These are phyloP conservation scores for Pituophis catenifer DNA, from an alignment of 2,113 vertebrate genomes.

Conservation along the genomic window DNA sequence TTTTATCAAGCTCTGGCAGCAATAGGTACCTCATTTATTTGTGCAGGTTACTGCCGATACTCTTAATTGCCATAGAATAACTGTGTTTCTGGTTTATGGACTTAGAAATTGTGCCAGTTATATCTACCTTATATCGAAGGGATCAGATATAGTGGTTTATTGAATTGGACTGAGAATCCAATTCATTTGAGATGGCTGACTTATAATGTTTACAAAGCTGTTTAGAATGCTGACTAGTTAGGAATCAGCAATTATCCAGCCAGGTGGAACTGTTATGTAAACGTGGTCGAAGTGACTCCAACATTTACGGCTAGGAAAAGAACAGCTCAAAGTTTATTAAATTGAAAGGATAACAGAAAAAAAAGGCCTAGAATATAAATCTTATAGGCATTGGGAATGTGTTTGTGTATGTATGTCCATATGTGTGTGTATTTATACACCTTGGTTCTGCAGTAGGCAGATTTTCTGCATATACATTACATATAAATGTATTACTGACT, in stretches of 20 bases:
- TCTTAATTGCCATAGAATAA: neutral
- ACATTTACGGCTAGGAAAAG: neutral
- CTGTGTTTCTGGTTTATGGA: neutral
- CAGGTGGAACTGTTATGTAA: neutral
- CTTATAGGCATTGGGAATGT: neutral
- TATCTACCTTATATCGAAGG: neutral
- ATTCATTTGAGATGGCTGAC: neutral
- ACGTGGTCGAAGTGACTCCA: neutral
- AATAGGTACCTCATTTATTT: slow-evolving; percentile 2
- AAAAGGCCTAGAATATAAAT: neutral
- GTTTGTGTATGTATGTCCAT: neutral
- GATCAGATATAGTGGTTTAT: neutral
- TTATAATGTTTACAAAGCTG: neutral
- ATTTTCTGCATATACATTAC: neutral
- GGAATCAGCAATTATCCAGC: neutral
- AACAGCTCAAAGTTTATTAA: neutral
- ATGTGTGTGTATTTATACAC: neutral
- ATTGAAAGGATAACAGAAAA: neutral
- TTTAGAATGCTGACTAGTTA: neutral
- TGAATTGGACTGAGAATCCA: neutral
- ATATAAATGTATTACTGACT: neutral
- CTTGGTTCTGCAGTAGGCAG: neutral
- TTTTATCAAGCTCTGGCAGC: slow-evolving; percentile 26
- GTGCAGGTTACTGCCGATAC: neutral
- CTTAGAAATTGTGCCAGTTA: neutral